Evolutionary conservation across 2,888 invertebrate genomes (phyloP).

Genomic region (Balanococcus diminutus): DNA sequence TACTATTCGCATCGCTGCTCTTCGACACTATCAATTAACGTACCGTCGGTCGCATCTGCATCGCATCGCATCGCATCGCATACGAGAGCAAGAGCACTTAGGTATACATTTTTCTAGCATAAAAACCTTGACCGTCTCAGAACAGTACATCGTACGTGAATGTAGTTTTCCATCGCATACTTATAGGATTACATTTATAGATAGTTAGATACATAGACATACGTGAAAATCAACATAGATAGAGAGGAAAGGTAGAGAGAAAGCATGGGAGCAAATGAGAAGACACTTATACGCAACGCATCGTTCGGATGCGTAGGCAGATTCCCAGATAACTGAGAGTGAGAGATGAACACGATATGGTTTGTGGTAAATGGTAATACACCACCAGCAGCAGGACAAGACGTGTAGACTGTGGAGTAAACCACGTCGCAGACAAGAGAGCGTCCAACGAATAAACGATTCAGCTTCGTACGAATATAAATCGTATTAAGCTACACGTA

Average conservation of each 20-base stretch:
- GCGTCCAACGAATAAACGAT: not conserved
- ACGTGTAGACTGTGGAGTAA: not conserved
- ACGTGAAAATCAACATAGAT: not conserved
- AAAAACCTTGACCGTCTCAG: not conserved
- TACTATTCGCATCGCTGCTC: not conserved
- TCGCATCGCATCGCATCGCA: not conserved
- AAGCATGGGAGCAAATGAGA: not conserved
- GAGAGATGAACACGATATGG: not conserved
- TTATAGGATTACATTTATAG: not conserved
- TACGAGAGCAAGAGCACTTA: not conserved
- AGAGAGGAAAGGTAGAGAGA: not conserved
- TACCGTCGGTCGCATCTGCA: not conserved
- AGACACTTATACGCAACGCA: not conserved
- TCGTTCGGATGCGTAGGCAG: not conserved
- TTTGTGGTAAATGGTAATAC: not conserved
- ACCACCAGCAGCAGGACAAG: not conserved
- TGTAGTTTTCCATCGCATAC: not conserved
- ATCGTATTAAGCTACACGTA: not conserved
- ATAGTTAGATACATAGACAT: not conserved
- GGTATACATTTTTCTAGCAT: no score
- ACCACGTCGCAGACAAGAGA: not conserved
- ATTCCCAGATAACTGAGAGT: not conserved
- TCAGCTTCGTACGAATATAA: not conserved
- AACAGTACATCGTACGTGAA: not conserved
- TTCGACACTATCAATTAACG: not conserved